Base-by-base conservation (phyloP, 2,888 invertebrate genomes). In the Xestia xanthographa region DNA sequence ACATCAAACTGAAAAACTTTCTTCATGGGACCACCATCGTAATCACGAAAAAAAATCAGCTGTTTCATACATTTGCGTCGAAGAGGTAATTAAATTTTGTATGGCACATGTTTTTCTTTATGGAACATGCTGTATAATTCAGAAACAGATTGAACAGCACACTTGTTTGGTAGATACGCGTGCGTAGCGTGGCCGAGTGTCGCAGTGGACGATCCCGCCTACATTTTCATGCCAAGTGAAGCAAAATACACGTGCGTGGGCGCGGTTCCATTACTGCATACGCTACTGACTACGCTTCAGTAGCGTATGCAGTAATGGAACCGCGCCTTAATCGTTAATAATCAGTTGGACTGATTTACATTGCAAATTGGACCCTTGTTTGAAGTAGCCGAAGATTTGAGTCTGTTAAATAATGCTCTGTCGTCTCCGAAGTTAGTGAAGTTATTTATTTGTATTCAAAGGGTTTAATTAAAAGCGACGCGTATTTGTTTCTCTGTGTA, bases 321-420 rank as follows among this genome's bases (percentile, higher is more conserved):
- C 17, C 5, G 22, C 11, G 14, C 50, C 76, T 50, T 69, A 43
- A 53, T 65, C 50, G 62, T 72, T 75, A 26, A 76, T 82, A 82
- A 82, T 86, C 83, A 79, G 74, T 77, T 56, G 45, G 20, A 76
- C 68, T 82, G 72, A 90, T 91, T 90, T 87, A 82, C 88, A 90
- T 89, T 90, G 86, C 84, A 88, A 91, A 91, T 89, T 86, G 79
- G 80, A 73, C 84, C 86, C 81, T 87, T 78, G 85, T 87, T 86
- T 84, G 81, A 78, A 78, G 67, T 63, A 74, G 72, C 70, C 75
- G 63, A 45, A 84, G 76, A 76, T 82, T 85, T 78, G 58, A 43
- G 67, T 65, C 20, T 62, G 67, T 12, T 80, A 48, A 83, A 80
- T 80, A 82, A 80, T 80, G 38, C 20, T 60, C 1, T 20, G 50